Evolutionary conservation across 2,797 vertebrate genomes (phyloP).

Genomic region (Rhinella marina): DNA sequence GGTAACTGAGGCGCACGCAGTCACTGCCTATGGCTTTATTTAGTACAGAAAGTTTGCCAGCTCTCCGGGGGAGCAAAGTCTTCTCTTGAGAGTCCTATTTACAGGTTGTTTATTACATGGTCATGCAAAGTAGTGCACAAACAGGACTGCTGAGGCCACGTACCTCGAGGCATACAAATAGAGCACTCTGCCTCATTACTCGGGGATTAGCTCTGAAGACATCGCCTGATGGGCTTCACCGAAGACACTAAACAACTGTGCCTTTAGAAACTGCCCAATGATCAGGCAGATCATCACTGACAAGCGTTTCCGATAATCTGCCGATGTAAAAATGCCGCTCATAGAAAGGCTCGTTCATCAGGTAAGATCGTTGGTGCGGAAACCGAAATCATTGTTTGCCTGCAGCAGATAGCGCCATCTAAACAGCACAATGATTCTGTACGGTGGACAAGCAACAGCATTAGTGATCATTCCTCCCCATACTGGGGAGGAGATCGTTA

Average conservation of each 20-base stretch:
- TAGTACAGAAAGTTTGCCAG: conserved; percentile 35
- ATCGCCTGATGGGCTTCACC: background rate
- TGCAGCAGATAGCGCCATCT: no score
- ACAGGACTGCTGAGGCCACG: background rate
- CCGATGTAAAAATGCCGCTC: no score
- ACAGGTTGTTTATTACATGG: conserved; percentile 36
- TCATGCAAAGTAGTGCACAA: conserved; percentile 27
- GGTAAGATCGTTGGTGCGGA: no score
- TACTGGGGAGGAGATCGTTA: no score
- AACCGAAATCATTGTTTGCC: no score
- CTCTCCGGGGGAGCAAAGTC: conserved; percentile 20
- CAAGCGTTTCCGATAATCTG: no score
- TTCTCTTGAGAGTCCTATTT: conserved; percentile 37
- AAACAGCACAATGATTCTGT: no score
- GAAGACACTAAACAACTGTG: background rate
- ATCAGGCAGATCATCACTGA: no score
- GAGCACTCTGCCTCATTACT: conserved; percentile 1
- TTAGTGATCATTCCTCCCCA: no score
- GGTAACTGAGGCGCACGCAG: background rate
- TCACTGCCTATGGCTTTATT: background rate
- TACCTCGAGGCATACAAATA: conserved; percentile 17
- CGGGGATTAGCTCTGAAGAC: background rate
- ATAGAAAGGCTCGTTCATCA: no score
- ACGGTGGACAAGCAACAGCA: no score
- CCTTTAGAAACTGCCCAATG: background rate